phyloP scores from a whole-genome alignment of 2,797 vertebrate genomes.

The Aplochiton taeniatus region DNA sequence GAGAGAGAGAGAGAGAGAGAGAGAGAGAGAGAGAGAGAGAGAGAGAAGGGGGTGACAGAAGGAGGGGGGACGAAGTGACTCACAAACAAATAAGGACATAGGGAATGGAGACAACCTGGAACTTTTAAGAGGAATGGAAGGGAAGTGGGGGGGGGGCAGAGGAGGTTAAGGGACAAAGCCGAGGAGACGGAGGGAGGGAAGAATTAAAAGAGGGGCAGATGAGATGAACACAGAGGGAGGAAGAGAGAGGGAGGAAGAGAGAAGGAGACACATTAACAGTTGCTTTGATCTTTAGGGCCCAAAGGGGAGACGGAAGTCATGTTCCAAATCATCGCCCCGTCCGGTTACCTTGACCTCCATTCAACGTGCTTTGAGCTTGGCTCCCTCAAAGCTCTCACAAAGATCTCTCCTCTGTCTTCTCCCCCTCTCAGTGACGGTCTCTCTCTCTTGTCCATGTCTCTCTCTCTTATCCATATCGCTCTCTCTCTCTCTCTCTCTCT shows the following conservation, averaged over 20 bases:
- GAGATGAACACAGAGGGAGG: too few relatives aligned
- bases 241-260: too few relatives aligned
- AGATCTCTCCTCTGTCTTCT: neutral
- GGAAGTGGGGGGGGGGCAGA: too few relatives aligned
- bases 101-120: too few relatives aligned
- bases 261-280: too few relatives aligned
- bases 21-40: constrained; percentile 28
- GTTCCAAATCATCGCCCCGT: constrained; percentile 44
- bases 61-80: constrained; percentile 3
- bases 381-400: neutral
- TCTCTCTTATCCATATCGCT: neutral
- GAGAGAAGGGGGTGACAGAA: constrained; percentile 12
- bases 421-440: neutral
- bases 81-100: constrained; percentile 25
- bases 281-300: too few relatives aligned
- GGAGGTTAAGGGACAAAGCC: too few relatives aligned
- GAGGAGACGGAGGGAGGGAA: too few relatives aligned
- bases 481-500: constrained; percentile 35
- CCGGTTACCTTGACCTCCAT: constrained; percentile 58
- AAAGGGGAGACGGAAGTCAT: constrained; percentile 1
- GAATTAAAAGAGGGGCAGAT: too few relatives aligned
- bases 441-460: neutral
- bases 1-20: constrained; percentile 18
- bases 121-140: too few relatives aligned
- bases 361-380: constrained; percentile 35